Evolutionary conservation across 2,113 vertebrate genomes (phyloP).

Genomic region (Neotoma lepida): DNA sequence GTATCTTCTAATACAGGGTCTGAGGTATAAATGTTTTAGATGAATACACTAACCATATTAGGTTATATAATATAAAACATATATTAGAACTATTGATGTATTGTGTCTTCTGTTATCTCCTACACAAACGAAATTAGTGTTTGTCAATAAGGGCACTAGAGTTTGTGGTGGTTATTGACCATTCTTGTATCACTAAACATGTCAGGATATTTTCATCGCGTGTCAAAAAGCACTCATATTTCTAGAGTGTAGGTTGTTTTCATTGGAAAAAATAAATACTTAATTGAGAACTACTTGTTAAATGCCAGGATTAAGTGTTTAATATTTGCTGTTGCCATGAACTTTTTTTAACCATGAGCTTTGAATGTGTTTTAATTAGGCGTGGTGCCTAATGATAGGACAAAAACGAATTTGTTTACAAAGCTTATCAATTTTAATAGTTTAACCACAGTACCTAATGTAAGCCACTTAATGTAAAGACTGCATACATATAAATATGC

Average conservation of each 20-base stretch:
- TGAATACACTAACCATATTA: slow-evolving; percentile 64
- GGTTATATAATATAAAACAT: slow-evolving; percentile 69
- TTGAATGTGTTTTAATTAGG: slow-evolving; percentile 52
- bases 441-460: slow-evolving; percentile 35
- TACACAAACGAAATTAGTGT: slow-evolving; percentile 19
- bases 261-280: slow-evolving; percentile 10
- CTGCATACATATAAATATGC: neutral
- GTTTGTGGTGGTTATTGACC: neutral
- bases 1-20: slow-evolving; percentile 64
- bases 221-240: slow-evolving; percentile 33
- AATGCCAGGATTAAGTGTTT: slow-evolving; percentile 58
- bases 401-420: neutral
- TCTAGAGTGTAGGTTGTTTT: slow-evolving; percentile 46
- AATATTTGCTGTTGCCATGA: slow-evolving; percentile 51
- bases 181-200: neutral
- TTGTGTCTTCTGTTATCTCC: slow-evolving; percentile 48
- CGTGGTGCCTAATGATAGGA: slow-evolving; percentile 29
- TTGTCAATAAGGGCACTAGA: slow-evolving; percentile 31
- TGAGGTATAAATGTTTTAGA: slow-evolving; percentile 69
- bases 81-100: slow-evolving; percentile 1
- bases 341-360: neutral
- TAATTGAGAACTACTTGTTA: slow-evolving; percentile 56
- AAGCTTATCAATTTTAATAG: slow-evolving; percentile 10
- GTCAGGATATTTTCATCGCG: slow-evolving; percentile 22
- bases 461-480: neutral